phyloP scores from a whole-genome alignment of 2,888 invertebrate species.

The Tholera decimalis region DNA sequence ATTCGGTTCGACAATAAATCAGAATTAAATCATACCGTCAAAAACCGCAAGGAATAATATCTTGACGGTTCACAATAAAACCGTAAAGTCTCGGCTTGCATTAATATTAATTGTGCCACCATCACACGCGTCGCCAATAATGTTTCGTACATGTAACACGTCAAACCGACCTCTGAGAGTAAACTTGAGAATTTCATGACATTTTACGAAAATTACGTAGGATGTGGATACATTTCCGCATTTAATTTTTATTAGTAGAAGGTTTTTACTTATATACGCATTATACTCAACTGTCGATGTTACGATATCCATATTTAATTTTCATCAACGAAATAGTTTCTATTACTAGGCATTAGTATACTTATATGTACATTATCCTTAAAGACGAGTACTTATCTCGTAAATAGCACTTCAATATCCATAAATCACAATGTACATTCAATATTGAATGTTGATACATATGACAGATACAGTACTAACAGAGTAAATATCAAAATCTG shows the following conservation, averaged over 20 bases:
- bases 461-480: slow-evolving; percentile 13
- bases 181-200: slow-evolving; percentile 60
- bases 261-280: not conserved
- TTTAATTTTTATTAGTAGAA: slow-evolving; percentile 20
- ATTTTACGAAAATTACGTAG: slow-evolving; percentile 45
- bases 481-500: slow-evolving; percentile 9
- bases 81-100: slow-evolving; percentile 36
- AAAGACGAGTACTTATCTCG: not conserved
- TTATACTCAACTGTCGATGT: not conserved
- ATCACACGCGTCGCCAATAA: slow-evolving; percentile 59
- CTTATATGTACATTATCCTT: not conserved
- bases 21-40: slow-evolving; percentile 5
- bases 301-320: not conserved
- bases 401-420: slow-evolving; percentile 19
- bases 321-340: not conserved
- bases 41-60: slow-evolving; percentile 52
- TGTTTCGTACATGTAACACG: slow-evolving; percentile 55
- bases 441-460: slow-evolving; percentile 11
- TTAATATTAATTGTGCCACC: slow-evolving; percentile 57
- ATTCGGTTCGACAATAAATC: not conserved
- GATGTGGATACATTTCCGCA: slow-evolving; percentile 47
- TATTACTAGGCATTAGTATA: not conserved
- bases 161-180: slow-evolving; percentile 58
- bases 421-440: slow-evolving; percentile 10
- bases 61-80: slow-evolving; percentile 37